phyloP scores from a whole-genome alignment of 2,888 invertebrate species.

The Lacanobia oleracea region DNA sequence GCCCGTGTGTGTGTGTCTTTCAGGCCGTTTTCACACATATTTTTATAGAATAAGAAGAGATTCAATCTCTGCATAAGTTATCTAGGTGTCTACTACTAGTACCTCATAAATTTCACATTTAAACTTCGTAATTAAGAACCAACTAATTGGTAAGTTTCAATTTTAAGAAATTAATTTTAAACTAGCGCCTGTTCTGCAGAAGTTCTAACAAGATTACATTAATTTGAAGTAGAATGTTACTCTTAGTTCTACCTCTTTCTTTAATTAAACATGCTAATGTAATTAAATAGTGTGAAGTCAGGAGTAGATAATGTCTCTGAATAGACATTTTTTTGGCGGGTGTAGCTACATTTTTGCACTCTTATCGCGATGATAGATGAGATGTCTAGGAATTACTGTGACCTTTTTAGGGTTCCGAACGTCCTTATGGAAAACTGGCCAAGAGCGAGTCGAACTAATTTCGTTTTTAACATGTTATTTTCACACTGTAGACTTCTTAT shows the following conservation, averaged over 20 bases:
- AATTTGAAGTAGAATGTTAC: conserved; percentile 41
- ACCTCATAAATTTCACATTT: background rate
- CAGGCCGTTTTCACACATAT: too few species aligned
- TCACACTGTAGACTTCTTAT: too few species aligned
- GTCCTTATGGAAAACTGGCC: too few species aligned
- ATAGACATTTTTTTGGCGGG: background rate
- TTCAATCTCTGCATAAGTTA: too few species aligned
- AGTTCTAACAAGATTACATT: conserved; percentile 45
- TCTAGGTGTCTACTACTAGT: background rate
- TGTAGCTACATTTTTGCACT: background rate
- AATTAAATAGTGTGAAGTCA: conserved; percentile 23
- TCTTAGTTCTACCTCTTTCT: conserved; percentile 22
- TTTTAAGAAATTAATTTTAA: conserved; percentile 52
- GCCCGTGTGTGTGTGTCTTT: too few species aligned
- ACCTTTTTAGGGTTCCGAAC: too few species aligned
- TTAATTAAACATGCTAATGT: conserved; percentile 42
- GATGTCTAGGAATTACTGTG: background rate
- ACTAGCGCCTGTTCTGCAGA: conserved; percentile 35
- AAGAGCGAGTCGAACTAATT: too few species aligned
- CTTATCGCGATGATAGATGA: background rate
- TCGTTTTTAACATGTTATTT: too few species aligned
- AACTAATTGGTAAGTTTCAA: conserved; percentile 19
- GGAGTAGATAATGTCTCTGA: background rate
- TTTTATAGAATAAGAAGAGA: too few species aligned
- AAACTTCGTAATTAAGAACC: conserved; percentile 39